phyloP scores from a whole-genome alignment of 92 coral and sea anemone species.

The Desmophyllum pertusum region DNA sequence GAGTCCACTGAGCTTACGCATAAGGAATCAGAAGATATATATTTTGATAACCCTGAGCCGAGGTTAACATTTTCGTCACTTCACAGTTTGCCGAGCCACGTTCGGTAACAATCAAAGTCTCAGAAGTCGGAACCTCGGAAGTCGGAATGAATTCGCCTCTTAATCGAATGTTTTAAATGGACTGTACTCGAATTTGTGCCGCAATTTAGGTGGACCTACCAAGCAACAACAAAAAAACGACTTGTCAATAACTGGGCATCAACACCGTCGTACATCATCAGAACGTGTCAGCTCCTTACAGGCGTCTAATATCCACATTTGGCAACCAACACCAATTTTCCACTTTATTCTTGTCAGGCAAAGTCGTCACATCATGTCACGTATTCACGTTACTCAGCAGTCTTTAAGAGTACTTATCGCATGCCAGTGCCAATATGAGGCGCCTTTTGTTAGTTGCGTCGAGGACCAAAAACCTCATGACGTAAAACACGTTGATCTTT shows the following conservation, averaged over 20 bases:
- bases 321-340: background rate
- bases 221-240: too few relatives aligned
- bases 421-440: background rate
- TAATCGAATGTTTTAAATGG: too few relatives aligned
- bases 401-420: background rate
- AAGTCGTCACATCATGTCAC: background rate
- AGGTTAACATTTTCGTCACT: too few relatives aligned
- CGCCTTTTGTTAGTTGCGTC: background rate
- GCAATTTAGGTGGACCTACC: too few relatives aligned
- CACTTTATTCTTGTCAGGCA: background rate
- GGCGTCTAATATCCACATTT: background rate
- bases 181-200: too few relatives aligned
- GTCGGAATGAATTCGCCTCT: too few relatives aligned
- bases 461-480: background rate
- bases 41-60: too few relatives aligned
- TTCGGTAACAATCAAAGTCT: too few relatives aligned
- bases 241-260: background rate
- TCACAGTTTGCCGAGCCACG: too few relatives aligned
- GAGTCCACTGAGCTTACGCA: too few relatives aligned
- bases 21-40: too few relatives aligned
- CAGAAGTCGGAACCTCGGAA: too few relatives aligned
- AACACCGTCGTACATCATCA: background rate
- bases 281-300: background rate
- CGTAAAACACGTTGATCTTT: background rate
- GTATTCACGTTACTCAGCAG: background rate